These are phyloP conservation scores for Okamejei kenojei DNA, from an alignment of 2,797 vertebrate genomes.

Conservation along the genomic window DNA sequence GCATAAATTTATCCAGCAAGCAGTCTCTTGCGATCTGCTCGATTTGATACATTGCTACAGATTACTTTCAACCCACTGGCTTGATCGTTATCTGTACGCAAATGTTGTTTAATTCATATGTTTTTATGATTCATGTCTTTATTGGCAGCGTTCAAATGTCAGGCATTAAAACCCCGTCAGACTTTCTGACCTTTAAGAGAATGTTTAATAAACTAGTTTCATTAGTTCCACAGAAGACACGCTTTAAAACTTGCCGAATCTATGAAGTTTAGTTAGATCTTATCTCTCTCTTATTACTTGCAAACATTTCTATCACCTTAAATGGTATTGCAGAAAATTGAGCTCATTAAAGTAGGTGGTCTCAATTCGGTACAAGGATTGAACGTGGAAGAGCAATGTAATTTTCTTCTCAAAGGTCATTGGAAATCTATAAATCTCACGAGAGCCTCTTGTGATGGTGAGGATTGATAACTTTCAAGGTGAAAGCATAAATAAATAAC, in stretches of 20 bases:
- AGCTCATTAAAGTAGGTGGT: no score
- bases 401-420: background rate
- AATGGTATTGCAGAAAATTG: background rate
- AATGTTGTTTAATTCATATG: background rate
- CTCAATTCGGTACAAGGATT: background rate
- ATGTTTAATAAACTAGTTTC: background rate
- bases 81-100: background rate
- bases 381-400: background rate
- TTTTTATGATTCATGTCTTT: background rate
- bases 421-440: background rate
- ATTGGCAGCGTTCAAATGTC: background rate
- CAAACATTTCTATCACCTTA: background rate
- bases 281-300: background rate
- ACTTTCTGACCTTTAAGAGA: background rate
- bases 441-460: background rate
- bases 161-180: background rate
- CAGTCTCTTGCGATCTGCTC: background rate
- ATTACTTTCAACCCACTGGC: background rate
- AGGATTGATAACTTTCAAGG: background rate
- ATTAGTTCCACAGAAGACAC: background rate
- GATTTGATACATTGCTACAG: background rate
- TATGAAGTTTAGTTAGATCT: background rate
- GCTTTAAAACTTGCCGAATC: background rate
- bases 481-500: background rate
- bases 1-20: background rate